These are phyloP conservation scores for Mustela erminea DNA, from an alignment of 2,797 vertebrate genomes.

Conservation along the genomic window DNA sequence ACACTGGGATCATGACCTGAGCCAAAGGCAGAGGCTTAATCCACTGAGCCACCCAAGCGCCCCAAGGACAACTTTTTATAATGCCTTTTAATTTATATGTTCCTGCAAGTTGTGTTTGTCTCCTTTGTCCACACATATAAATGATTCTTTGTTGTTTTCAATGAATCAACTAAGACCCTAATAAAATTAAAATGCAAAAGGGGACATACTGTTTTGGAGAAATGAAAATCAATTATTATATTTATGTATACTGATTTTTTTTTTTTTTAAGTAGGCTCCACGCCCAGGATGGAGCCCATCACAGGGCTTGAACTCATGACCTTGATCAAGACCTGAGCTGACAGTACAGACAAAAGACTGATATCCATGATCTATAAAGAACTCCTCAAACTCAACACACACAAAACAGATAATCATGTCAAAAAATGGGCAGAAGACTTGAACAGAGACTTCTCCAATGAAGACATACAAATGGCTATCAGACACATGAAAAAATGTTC, in stretches of 20 bases:
- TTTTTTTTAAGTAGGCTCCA: background rate
- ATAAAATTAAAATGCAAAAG: conserved; percentile 38
- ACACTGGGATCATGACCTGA: too few species aligned
- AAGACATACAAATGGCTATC: too few species aligned
- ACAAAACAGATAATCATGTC: too few species aligned
- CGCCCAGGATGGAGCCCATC: background rate
- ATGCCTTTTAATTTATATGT: conserved; percentile 36
- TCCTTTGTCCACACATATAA: background rate
- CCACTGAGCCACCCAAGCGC: too few species aligned
- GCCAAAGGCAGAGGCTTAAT: too few species aligned
- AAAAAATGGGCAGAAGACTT: too few species aligned
- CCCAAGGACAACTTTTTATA: background rate
- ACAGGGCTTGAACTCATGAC: background rate
- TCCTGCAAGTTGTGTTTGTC: background rate
- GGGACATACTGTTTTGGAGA: background rate
- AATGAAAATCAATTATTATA: background rate
- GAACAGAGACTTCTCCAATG: too few species aligned
- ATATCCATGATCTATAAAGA: too few species aligned
- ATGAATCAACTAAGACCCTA: background rate
- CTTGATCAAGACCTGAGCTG: background rate
- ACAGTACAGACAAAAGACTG: too few species aligned
- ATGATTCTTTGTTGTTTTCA: conserved; percentile 38
- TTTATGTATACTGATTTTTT: background rate
- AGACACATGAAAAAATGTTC: too few species aligned
- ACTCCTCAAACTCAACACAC: too few species aligned